Evolutionary conservation across 2,888 invertebrate genomes (phyloP), one percentile per base, ranked within the genome.

Genomic region (Lissocephala sabroskyi): DNA sequence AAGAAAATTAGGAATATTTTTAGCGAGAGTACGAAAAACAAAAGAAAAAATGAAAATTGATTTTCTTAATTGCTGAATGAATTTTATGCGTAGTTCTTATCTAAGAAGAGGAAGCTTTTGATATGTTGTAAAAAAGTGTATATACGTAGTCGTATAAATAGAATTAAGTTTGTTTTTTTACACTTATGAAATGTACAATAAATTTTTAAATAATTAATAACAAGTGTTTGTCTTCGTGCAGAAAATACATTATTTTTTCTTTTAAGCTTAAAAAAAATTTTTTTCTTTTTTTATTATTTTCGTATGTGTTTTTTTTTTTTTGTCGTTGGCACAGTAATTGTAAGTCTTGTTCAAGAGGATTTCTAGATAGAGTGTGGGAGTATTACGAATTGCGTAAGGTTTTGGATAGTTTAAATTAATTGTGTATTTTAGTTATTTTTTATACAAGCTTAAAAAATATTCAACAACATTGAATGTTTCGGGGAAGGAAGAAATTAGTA

Each of bases 381-480:
- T 44, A 47, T 53, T 37, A 44, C 53, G 50, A 45, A 47, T 52
- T 29, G 35, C 37, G 33, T 52, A 53, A 10, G 30, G 36, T 54
- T 56, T 57, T 48, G 41, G 56, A 52, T 47, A 54, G 49, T 57
- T 41, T 55, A 68, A 52, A 39, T 67, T 62, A 62, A 65, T 67
- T 73, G 74, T 59, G 63, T 71, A 62, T 71, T 71, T 65, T 48
- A 45, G 48, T 56, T 48, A 49, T 57, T 52, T 42, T 45, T 39
- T 46, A 26, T 81, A 82, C 79, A 78, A 68, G 62, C 82, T 83
- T 82, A 82, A 65, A 73, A 76, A 79, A 74, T 82, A 82, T 83
- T 82, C 81, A 82, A 83, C 82, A 82, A 82, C 82, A 82, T 82
- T 82, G 58, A 82, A 81, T 83, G 83, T 77, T 81, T 80, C n/a